Base-by-base conservation (phyloP, 2,797 vertebrate species). In the Glyptemys insculpta region DNA sequence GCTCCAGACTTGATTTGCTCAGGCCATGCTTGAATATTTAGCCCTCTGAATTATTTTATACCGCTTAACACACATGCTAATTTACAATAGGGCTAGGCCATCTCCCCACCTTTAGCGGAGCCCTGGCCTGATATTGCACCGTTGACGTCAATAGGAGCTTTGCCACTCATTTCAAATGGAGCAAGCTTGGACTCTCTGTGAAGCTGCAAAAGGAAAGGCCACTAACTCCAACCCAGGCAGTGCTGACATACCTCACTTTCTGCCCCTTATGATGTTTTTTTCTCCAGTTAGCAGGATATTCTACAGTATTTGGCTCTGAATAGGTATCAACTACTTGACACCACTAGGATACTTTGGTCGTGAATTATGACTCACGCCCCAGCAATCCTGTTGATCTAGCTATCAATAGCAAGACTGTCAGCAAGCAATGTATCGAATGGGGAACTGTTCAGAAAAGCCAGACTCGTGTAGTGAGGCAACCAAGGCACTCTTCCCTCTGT, bases 11-110 rank as follows among this genome's bases (percentile, higher is more conserved):
- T 79, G 59, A 62, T 68, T 88, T 37, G 57, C 8, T 34, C 14
- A 41, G 12, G 14, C 2, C 27, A 27, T 1, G 68, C 85, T 65
- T 88, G 37, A 90, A 78, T 72, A 57, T 76, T 80, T 9, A 81
- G 74, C 37, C 2, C 0, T 0, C 0, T 0, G 0, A 31, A 85
- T 57, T 41, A 3, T 5, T 88, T 92, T 50, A 80, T 53, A 19
- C 1, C 88, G 85, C 62, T 53, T 84, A 86, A 53, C 8, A 21
- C 5, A 37, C 6, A 87, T 80, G 2, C 1, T 81, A 83, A 72
- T 25, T 90, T 89, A 52, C 4, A 2, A 4, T 31, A 54, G 54
- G 83, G 19, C 4, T 79, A 65, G 79, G 91, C 11, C 3, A 18
- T 44, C 5, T 59, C 12, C 6, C 68, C 21, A 1, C 0, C 8